phyloP scores from a whole-genome alignment of 37 sponge, comb jelly and placozoan genomes.

The Tethya wilhelma region DNA sequence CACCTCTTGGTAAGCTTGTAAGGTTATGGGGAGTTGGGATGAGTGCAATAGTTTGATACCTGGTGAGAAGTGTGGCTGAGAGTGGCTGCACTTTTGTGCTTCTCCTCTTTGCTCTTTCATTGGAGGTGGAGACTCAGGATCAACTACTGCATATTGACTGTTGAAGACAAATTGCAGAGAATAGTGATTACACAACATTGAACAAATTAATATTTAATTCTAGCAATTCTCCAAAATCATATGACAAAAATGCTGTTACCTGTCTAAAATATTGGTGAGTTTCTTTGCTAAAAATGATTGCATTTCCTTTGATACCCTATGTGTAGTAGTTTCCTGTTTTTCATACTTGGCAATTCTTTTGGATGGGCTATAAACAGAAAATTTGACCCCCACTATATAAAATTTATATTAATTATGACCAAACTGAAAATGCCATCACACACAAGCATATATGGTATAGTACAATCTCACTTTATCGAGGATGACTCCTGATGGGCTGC shows the following conservation, averaged over 20 bases:
- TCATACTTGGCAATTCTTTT: not conserved
- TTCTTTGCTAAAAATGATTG: conserved; percentile 46
- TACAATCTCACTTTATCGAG: not conserved
- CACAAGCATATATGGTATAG: not conserved
- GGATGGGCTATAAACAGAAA: not conserved
- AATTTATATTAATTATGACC: no score
- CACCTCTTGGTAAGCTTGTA: no score
- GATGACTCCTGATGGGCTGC: not conserved
- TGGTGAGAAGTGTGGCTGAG: no score
- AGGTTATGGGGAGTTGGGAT: no score
- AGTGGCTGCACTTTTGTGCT: no score
- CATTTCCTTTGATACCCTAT: conserved; percentile 3
- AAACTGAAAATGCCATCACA: not conserved
- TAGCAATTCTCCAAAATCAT: no score
- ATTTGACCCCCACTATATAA: no score
- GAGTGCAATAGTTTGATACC: no score
- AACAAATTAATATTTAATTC: not conserved
- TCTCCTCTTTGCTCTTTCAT: no score
- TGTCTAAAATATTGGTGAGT: conserved; percentile 32
- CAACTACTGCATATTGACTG: conserved; percentile 5
- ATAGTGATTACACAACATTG: not conserved
- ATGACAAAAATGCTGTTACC: no score
- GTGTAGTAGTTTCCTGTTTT: not conserved
- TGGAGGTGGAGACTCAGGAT: not conserved
- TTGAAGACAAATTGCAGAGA: no score